phyloP scores from a whole-genome alignment of 2,888 invertebrate genomes.

The Cosmia pyralina region DNA sequence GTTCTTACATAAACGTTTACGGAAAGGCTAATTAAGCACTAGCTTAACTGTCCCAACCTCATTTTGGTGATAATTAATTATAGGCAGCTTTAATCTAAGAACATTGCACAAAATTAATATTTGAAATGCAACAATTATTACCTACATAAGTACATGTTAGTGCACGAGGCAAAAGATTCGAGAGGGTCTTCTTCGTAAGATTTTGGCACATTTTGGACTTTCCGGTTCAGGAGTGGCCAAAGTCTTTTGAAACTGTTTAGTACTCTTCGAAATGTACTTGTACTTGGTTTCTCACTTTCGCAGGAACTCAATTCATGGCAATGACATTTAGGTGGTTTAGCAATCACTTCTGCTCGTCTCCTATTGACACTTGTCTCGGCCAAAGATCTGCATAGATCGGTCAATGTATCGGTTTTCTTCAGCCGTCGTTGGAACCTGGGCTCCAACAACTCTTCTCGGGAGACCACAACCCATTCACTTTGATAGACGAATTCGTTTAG shows the following conservation, averaged over 20 bases:
- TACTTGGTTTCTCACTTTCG: slow-evolving; percentile 65
- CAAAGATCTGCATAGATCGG: slow-evolving; percentile 76
- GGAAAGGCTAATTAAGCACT: no score
- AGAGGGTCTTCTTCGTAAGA: slow-evolving; percentile 62
- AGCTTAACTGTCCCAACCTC: slow-evolving; percentile 44
- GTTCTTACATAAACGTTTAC: slow-evolving; percentile 23
- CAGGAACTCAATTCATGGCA: slow-evolving; percentile 73
- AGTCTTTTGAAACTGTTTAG: slow-evolving; percentile 55
- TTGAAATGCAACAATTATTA: slow-evolving; percentile 71
- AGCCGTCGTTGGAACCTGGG: slow-evolving; percentile 81
- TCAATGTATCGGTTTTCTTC: slow-evolving; percentile 74
- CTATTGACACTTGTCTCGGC: slow-evolving; percentile 70
- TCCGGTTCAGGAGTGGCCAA: slow-evolving; percentile 43
- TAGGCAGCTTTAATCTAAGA: slow-evolving; percentile 42
- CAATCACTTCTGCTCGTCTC: slow-evolving; percentile 72
- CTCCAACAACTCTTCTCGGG: slow-evolving; percentile 76
- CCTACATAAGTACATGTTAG: slow-evolving; percentile 81
- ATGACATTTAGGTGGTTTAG: slow-evolving; percentile 80
- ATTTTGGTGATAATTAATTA: slow-evolving; percentile 47
- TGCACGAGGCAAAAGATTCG: slow-evolving; percentile 67
- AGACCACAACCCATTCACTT: slow-evolving; percentile 85
- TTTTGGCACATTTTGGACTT: slow-evolving; percentile 36
- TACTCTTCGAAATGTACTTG: slow-evolving; percentile 63
- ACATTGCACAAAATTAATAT: slow-evolving; percentile 36
- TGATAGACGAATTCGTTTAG: slow-evolving; percentile 80